phyloP scores from a whole-genome alignment of 2,797 vertebrate genomes.

The Halcyon chelicuti region DNA sequence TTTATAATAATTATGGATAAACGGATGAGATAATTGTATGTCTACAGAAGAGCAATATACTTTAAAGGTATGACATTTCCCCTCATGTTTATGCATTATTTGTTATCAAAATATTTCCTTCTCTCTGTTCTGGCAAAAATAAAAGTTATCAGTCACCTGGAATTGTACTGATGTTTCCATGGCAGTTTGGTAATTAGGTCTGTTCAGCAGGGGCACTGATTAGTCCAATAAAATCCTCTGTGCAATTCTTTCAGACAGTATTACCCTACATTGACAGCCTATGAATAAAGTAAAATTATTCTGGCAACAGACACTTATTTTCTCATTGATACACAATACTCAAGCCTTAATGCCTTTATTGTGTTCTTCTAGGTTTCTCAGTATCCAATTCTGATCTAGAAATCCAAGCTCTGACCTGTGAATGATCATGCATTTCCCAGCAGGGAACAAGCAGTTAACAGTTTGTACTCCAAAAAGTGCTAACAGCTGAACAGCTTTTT shows the following conservation, averaged over 20 bases:
- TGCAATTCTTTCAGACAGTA: conserved; percentile 25
- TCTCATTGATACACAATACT: background rate
- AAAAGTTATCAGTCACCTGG: conserved; percentile 60
- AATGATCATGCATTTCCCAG: background rate
- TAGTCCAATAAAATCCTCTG: conserved; percentile 52
- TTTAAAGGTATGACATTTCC: background rate
- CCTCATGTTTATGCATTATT: background rate
- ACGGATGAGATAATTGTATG: background rate
- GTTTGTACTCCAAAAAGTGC: background rate
- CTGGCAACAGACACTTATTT: conserved; percentile 32
- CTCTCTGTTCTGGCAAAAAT: conserved; percentile 47
- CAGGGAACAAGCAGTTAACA: background rate
- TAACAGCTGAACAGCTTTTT: background rate
- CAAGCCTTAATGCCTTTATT: background rate
- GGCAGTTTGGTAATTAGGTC: conserved; percentile 69
- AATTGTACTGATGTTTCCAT: conserved; percentile 49
- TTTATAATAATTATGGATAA: conserved; percentile 9
- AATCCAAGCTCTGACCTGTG: background rate
- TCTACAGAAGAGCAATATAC: background rate
- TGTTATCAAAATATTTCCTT: conserved; percentile 51
- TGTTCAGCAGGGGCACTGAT: conserved; percentile 39
- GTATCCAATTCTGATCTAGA: background rate
- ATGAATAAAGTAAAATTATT: conserved; percentile 26
- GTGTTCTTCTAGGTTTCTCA: background rate
- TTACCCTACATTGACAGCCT: background rate